Evolutionary conservation across 2,888 invertebrate genomes (phyloP).

Genomic region (Rotaria sp.): DNA sequence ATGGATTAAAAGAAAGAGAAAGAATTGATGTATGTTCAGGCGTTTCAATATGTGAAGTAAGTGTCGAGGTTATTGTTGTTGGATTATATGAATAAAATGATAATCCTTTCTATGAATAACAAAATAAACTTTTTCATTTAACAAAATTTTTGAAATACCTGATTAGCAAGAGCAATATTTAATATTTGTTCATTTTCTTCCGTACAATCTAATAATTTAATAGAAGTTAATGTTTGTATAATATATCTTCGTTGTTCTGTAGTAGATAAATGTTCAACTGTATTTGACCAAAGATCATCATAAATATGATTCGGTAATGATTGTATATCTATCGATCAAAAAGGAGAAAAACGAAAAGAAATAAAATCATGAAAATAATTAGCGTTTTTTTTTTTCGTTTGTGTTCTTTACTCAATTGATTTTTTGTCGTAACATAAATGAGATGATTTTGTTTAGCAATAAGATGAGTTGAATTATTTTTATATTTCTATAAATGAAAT

Average conservation of each 20-base stretch:
- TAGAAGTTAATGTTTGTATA: neutral
- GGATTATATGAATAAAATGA: neutral
- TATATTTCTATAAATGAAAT: neutral
- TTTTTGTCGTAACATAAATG: neutral
- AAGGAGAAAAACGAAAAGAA: neutral
- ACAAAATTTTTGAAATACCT: neutral
- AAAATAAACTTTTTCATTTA: no score
- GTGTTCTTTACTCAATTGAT: neutral
- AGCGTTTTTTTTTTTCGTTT: no score
- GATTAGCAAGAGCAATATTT: neutral
- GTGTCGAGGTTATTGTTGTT: neutral
- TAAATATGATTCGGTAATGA: neutral
- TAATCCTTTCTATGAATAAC: neutral
- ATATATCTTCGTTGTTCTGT: neutral
- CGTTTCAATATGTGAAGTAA: neutral
- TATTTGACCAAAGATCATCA: slow-evolving; percentile 6
- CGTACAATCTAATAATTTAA: slow-evolving; percentile 3
- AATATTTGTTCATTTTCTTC: neutral
- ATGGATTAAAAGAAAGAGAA: neutral
- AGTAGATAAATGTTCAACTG: neutral
- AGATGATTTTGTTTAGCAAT: neutral
- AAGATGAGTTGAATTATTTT: neutral
- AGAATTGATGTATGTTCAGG: neutral
- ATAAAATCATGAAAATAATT: neutral
- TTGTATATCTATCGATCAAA: neutral